Evolutionary conservation across 2,888 invertebrate species (phyloP), one percentile per base, ranked within the genome.

Genomic region (Scrobipalpa costella): DNA sequence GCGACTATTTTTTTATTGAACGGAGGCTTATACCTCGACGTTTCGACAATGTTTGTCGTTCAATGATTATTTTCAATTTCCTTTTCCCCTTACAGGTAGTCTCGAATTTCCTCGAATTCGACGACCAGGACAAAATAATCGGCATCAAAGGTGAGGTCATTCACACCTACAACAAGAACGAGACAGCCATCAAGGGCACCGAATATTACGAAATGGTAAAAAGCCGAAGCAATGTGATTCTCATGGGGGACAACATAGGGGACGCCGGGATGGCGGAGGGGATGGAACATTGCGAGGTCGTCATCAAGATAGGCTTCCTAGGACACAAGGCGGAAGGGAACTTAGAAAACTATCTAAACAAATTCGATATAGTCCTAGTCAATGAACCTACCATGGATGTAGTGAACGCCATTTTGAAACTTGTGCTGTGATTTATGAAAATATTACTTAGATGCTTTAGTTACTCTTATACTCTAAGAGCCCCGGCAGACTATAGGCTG

Each of bases 101-200:
- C 13, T 98, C 98, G 0, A 98, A 98, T 85, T 98, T 97, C 85
- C 92, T 98, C 70, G 93, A 95, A 33, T 93, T 94, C 68, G 92
- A 94, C 68, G 93, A 93, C 5, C 79, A 93, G 44, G 95, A 94
- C 61, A 84, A 88, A 27, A 92, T 95, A 67, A 81, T 92, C 63
- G 95, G 95, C 8, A 97, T 98, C 77, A 93, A 94, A 73, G 95
- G 95, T 62, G 93, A 95, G 34, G 89, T 97, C 47, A 98, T 99
- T 68, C 98, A 99, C 84, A 95, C 97, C 0, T 97, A 96, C 83
- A 99, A 98, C 85, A 99, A 99, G 88, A 98, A 98, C 78, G 97
- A 98, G 81, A 94, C 95, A 6, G 96, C 95, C 0, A 92, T 98
- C 36, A 93, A 94, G 75, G 94, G 95, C 62, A 94, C 95, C 0